phyloP scores from a whole-genome alignment of 2,888 invertebrate species.

The Nomada ruficornis region DNA sequence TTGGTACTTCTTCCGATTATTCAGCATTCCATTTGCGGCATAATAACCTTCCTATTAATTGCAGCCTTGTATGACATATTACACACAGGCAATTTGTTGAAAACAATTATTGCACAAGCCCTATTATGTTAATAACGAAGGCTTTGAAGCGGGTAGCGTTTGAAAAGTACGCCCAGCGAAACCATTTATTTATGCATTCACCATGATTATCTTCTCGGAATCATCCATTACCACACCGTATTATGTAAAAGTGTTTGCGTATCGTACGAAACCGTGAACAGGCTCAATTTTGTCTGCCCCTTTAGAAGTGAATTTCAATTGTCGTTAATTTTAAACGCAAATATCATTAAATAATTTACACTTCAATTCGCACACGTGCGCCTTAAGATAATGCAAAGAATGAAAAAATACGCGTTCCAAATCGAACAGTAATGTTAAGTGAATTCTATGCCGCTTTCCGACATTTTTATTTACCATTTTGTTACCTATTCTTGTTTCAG shows the following conservation, averaged over 20 bases:
- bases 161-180: slow-evolving; percentile 1
- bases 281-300: not conserved
- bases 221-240: slow-evolving; percentile 19
- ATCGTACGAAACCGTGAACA: not conserved
- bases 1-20: slow-evolving; percentile 6
- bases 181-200: slow-evolving; percentile 29
- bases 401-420: not conserved
- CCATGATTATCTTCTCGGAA: slow-evolving; percentile 37
- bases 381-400: no score
- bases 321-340: not conserved
- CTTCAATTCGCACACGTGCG: not conserved
- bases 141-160: not conserved
- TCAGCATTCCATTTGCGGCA: not conserved
- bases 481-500: slow-evolving; percentile 69
- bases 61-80: slow-evolving; percentile 1
- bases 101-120: slow-evolving; percentile 32
- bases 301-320: not conserved
- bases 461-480: not conserved
- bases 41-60: not conserved
- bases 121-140: slow-evolving; percentile 30
- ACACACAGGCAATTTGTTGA: slow-evolving; percentile 7
- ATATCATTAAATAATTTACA: not conserved
- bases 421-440: not conserved
- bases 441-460: no score
- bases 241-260: slow-evolving; percentile 29